phyloP scores from a whole-genome alignment of 1,140 invertebrate genomes.

The Melitaea cinxia region DNA sequence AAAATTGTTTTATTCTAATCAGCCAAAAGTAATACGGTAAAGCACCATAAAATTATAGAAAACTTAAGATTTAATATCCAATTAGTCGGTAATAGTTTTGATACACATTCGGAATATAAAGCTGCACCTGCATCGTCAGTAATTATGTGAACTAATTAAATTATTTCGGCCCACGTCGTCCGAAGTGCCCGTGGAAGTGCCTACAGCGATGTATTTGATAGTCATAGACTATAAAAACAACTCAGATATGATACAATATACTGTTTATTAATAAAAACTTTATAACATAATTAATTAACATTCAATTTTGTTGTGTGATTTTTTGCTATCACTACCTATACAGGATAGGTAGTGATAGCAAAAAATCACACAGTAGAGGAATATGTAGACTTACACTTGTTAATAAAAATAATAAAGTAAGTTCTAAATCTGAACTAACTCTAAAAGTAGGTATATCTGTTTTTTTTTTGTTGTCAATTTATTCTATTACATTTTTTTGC shows the following conservation, averaged over 20 bases:
- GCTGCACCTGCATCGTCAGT: constrained; percentile 42
- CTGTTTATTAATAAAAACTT: background rate
- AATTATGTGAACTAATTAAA: constrained; percentile 58
- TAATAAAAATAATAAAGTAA: too few species aligned
- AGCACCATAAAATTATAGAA: background rate
- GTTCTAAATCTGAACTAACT: too few species aligned
- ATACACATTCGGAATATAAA: constrained; percentile 5
- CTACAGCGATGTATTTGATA: constrained; percentile 43
- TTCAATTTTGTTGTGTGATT: background rate
- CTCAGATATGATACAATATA: background rate
- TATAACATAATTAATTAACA: background rate
- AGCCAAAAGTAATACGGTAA: background rate
- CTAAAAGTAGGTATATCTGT: too few species aligned
- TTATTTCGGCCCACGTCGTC: constrained; percentile 55
- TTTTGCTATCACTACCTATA: too few species aligned
- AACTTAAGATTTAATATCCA: background rate
- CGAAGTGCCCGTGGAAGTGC: constrained; percentile 45
- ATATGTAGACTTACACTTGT: too few species aligned
- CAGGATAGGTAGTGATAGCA: too few species aligned
- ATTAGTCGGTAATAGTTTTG: constrained; percentile 1
- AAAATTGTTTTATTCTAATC: too few species aligned
- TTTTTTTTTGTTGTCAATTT: too few species aligned
- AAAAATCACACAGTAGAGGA: too few species aligned
- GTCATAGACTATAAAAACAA: constrained; percentile 36
- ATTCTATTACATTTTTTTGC: too few species aligned